Conservation (phyloP, 1,140 invertebrate genomes). For the Aphis gossypii region DNA sequence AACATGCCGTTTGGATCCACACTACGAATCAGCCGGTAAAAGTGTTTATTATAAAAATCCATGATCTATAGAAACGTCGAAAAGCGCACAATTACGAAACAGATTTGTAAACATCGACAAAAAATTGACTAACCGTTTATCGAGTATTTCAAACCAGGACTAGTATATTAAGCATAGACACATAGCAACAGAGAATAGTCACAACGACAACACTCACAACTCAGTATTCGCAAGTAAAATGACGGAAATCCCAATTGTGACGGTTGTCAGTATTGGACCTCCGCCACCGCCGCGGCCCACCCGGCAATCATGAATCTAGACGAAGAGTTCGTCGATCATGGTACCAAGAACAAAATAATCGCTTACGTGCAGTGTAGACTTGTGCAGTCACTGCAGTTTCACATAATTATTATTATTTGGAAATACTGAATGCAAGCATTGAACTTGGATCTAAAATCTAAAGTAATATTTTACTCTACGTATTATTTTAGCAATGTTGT, state of each 20-base stretch:
- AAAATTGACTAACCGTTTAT: neutral
- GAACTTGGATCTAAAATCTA: neutral
- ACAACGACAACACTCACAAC: neutral
- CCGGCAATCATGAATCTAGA: too few relatives aligned
- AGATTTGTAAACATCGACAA: neutral
- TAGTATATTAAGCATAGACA: too few relatives aligned
- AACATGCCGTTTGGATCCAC: conserved; percentile 22
- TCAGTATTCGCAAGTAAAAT: neutral
- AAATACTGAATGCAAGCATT: neutral
- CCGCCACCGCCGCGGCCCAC: too few relatives aligned
- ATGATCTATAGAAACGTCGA: neutral
- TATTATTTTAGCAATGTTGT: neutral
- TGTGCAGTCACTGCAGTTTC: neutral
- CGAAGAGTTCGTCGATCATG: neutral
- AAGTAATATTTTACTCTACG: neutral
- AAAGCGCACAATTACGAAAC: neutral
- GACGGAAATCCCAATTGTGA: neutral
- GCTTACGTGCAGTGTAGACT: too few relatives aligned
- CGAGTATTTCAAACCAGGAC: neutral
- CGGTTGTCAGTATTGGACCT: neutral
- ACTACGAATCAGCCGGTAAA: neutral
- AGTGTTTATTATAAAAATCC: conserved; percentile 34
- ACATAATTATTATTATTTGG: neutral
- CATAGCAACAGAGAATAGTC: too few relatives aligned
- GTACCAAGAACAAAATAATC: neutral